These are phyloP conservation scores for Galaxias olidus DNA, from an alignment of 2,797 vertebrate species.

Conservation along the genomic window DNA sequence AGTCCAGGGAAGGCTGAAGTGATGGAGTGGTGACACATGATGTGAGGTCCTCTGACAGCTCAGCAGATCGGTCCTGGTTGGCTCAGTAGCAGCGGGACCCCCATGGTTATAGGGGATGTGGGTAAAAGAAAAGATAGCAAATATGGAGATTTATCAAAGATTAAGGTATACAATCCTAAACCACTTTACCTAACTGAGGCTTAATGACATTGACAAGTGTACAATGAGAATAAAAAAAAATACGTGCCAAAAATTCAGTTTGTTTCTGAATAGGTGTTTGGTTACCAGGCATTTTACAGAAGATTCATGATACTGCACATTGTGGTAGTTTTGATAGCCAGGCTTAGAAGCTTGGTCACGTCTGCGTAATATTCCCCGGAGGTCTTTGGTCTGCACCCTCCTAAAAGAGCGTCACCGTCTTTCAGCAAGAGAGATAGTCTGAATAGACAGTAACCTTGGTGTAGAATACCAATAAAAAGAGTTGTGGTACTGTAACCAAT, in stretches of 20 bases:
- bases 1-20: conserved; percentile 31
- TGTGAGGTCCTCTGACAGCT: conserved; percentile 49
- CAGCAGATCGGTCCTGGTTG: conserved; percentile 45
- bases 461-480: conserved; percentile 13
- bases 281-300: too few relatives aligned
- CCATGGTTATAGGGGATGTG: background rate
- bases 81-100: conserved; percentile 41
- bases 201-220: too few relatives aligned
- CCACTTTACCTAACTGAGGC: background rate
- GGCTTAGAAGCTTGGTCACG: background rate
- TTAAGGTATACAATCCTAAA: background rate
- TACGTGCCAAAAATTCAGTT: too few relatives aligned
- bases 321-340: background rate
- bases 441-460: conserved; percentile 24
- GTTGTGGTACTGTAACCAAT: background rate
- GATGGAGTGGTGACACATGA: conserved; percentile 52
- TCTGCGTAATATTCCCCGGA: background rate
- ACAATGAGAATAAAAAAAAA: too few relatives aligned
- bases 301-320: background rate
- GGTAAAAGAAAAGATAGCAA: background rate
- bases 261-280: too few relatives aligned
- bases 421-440: background rate
- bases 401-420: background rate
- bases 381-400: too few relatives aligned
- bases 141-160: background rate